These are phyloP conservation scores for Campylomormyrus numenius DNA, from an alignment of 2,113 vertebrate species.

Conservation along the genomic window DNA sequence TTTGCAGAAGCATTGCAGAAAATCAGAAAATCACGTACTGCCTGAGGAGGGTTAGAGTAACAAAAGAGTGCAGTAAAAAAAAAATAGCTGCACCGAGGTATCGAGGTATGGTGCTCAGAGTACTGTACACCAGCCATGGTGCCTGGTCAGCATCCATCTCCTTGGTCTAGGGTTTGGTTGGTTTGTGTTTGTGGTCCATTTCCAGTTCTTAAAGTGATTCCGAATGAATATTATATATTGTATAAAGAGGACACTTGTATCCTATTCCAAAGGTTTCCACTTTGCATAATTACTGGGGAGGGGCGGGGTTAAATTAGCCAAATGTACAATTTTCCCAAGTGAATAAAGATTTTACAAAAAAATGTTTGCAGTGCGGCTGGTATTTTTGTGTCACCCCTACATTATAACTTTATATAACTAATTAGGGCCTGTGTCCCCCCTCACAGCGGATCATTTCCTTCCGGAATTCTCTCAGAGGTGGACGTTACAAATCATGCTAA, in stretches of 20 bases:
- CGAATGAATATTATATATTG: constrained; percentile 9
- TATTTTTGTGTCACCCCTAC: not conserved
- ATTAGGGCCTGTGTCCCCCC: not conserved
- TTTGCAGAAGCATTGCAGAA: not conserved
- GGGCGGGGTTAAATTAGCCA: constrained; percentile 60
- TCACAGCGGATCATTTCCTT: not conserved
- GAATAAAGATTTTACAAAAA: constrained; percentile 45
- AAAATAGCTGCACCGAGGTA: not conserved
- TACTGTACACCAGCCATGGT: not conserved
- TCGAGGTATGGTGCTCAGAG: not conserved
- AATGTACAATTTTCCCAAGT: constrained; percentile 49
- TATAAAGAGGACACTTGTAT: constrained; percentile 33
- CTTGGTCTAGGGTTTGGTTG: not conserved
- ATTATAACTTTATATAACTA: not conserved
- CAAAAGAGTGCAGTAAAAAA: not conserved
- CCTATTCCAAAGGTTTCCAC: constrained; percentile 54
- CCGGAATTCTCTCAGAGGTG: not conserved
- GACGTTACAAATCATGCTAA: not conserved
- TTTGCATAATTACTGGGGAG: constrained; percentile 42
- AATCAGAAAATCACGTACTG: not conserved
- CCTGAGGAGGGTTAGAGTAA: not conserved
- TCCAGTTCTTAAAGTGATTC: constrained; percentile 15
- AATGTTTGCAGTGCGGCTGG: not conserved
- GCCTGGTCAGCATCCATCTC: not conserved
- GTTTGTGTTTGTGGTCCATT: not conserved